phyloP scores from a whole-genome alignment of 2,797 vertebrate species.

The Takifugu ocellatus region DNA sequence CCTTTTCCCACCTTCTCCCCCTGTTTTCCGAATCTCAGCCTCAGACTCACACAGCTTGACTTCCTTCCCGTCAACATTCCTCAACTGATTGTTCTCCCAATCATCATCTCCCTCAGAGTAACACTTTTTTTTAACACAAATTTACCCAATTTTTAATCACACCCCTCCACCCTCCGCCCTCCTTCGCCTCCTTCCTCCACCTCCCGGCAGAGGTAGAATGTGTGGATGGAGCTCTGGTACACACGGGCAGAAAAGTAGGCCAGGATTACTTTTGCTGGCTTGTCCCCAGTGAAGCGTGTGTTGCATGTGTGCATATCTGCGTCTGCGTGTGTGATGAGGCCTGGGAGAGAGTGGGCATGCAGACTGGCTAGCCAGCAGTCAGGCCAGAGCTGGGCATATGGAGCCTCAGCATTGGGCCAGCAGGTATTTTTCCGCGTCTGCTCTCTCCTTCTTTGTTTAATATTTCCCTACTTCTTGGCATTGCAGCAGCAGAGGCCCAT shows the following conservation, averaged over 20 bases:
- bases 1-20: not conserved
- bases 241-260: slow-evolving; percentile 77
- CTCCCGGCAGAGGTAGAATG: slow-evolving; percentile 36
- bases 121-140: slow-evolving; percentile 20
- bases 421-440: slow-evolving; percentile 78
- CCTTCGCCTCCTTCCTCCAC: slow-evolving; percentile 20
- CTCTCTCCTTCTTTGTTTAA: slow-evolving; percentile 70
- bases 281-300: slow-evolving; percentile 79
- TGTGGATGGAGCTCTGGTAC: slow-evolving; percentile 51
- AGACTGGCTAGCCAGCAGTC: slow-evolving; percentile 67
- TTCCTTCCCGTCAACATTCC: slow-evolving; percentile 39
- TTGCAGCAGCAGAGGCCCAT: slow-evolving; percentile 53
- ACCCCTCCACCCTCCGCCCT: slow-evolving; percentile 31
- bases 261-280: slow-evolving; percentile 80
- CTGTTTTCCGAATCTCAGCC: too few relatives aligned
- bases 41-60: slow-evolving; percentile 7
- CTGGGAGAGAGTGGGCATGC: slow-evolving; percentile 59
- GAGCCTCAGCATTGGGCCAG: slow-evolving; percentile 74
- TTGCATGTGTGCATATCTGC: slow-evolving; percentile 48
- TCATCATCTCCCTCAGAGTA: slow-evolving; percentile 32
- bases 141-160: slow-evolving; percentile 31
- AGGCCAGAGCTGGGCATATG: slow-evolving; percentile 73
- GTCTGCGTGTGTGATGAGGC: slow-evolving; percentile 29
- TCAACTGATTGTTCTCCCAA: slow-evolving; percentile 21
- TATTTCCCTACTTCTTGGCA: slow-evolving; percentile 59